Base-by-base conservation (phyloP, 2,888 invertebrate species). In the Amphipyra berbera region DNA sequence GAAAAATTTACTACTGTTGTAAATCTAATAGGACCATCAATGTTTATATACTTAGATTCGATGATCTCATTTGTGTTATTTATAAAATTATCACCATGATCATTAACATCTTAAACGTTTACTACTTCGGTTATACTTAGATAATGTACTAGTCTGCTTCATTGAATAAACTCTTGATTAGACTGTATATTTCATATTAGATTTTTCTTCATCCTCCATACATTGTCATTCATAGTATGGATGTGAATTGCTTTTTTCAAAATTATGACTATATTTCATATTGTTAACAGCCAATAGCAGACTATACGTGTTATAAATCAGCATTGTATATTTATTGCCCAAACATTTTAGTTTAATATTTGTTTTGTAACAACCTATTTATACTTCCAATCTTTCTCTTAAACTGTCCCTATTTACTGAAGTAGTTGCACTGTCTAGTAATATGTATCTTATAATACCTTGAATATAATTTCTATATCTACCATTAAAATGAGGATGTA, bases 401-500 rank as follows among this genome's bases (percentile, higher is more conserved):
- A 10, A 50, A 42, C 35, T 42, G 27, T 41, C 27, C 14, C 48
- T 54, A 27, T 47, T 47, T 49, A 50, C 40, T 48, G 46, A 63
- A 27, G 46, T 78, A 76, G 73, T 59, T 76, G 79, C 78, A 78
- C 79, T 66, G 44, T 79, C 59, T 66, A 75, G 65, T 42, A 38
- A 58, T 30, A 42, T 64, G 45, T 75, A 65, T 47, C 15, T 45
- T 54, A 64, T 54, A 13, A 49, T 55, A 48, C 15, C 27, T 54
- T 47, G n/a, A 35, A 53, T 53, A 63, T 69, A 63, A 65, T 64
- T 72, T 68, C 30, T 57, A 54, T 73, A 61, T 59, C 8, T 66
- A 73, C 73, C 79, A 61, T 73, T 77, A 73, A 79, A 77, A 79
- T 81, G 79, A 81, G 81, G 63, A 81, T 79, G 38, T 46, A 59